Evolutionary conservation across 2,797 vertebrate species (phyloP).

Genomic region (Xerus rutilus): DNA sequence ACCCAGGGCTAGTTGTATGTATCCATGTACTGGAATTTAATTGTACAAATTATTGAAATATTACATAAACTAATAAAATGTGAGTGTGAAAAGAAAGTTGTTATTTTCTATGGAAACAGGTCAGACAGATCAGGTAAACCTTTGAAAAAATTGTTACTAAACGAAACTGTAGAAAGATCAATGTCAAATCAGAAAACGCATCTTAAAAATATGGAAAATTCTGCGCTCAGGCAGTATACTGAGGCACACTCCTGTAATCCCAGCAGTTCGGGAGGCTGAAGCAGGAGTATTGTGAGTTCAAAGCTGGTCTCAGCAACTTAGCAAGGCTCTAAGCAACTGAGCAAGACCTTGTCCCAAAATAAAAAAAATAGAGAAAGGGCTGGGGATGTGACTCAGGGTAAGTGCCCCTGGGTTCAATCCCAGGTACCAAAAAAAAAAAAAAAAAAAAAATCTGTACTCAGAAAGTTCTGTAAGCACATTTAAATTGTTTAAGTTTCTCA

Average conservation of each 20-base stretch:
- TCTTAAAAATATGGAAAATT: not conserved
- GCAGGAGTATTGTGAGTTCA: no score
- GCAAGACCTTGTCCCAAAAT: no score
- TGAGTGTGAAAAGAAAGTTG: not conserved
- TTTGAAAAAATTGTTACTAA: not conserved
- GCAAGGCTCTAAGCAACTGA: no score
- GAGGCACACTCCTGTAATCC: no score
- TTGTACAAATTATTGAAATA: not conserved
- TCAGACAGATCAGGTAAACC: not conserved
- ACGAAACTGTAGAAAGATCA: not conserved
- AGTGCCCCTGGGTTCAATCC: no score
- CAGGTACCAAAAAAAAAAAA: no score
- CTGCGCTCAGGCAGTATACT: not conserved
- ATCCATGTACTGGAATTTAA: not conserved
- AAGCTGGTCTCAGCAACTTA: no score
- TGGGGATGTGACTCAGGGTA: no score
- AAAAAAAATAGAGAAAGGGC: no score
- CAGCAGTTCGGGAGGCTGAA: no score
- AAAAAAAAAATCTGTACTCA: not conserved
- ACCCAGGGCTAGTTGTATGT: not conserved
- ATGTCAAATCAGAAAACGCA: not conserved
- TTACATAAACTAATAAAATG: not conserved
- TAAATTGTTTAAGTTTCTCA: not conserved
- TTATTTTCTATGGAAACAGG: not conserved
- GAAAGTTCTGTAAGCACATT: not conserved